These are phyloP conservation scores for Heliconius ismenius DNA, from an alignment of 2,888 invertebrate species.

Conservation along the genomic window DNA sequence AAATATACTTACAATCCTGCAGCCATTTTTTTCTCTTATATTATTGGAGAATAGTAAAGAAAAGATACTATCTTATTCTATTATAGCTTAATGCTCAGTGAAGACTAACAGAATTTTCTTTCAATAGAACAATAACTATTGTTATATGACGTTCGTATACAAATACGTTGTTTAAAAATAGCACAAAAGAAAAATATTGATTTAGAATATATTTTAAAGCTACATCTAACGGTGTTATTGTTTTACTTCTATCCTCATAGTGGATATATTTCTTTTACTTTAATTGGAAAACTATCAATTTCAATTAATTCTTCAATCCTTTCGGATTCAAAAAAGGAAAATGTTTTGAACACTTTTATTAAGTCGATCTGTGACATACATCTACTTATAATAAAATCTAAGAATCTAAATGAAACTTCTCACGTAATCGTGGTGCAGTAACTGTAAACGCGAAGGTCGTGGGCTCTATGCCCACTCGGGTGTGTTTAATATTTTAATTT, in stretches of 20 bases:
- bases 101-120: slow-evolving; percentile 1
- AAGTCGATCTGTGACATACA: too few relatives aligned
- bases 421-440: too few relatives aligned
- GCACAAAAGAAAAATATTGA: slow-evolving; percentile 7
- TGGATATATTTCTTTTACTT: not conserved
- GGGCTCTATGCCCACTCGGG: too few relatives aligned
- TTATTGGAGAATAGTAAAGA: not conserved
- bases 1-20: slow-evolving; percentile 56
- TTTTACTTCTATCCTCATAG: not conserved
- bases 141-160: slow-evolving; percentile 14
- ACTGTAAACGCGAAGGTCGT: too few relatives aligned
- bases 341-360: too few relatives aligned
- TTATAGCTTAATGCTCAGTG: not conserved
- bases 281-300: not conserved
- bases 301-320: too few relatives aligned
- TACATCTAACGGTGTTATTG: not conserved
- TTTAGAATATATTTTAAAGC: not conserved
- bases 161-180: not conserved
- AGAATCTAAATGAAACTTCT: too few relatives aligned
- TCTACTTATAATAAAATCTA: too few relatives aligned
- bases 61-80: not conserved
- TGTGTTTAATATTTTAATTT: too few relatives aligned
- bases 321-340: not conserved
- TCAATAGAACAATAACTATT: slow-evolving; percentile 27
- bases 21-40: slow-evolving; percentile 40